Evolutionary conservation across 92 coral and sea anemone species (phyloP), one percentile per base, ranked within the genome.

Genomic region (Isaurus tuberculatus): DNA sequence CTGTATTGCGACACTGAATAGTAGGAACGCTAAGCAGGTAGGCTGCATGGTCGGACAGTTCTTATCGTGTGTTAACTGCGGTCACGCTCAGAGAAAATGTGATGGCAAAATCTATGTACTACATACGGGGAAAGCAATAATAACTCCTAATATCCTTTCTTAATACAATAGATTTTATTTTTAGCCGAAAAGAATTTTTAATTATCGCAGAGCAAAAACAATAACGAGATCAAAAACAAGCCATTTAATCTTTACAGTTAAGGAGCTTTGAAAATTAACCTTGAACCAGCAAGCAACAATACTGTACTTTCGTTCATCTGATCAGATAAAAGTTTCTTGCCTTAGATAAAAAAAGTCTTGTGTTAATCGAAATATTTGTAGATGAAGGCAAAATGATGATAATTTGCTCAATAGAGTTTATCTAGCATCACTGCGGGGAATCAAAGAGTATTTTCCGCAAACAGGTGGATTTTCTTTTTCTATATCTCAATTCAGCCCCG

Each of bases 181-280:
- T 37, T 60, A 73, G 79, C 79, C 36, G 48, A 73, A 73, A 36
- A 22, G 65, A 73, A 73, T 73, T 73, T 51, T 73, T 73, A 73
- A 73, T 73, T 73, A 73, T 11, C 61, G 28, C 28, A 73, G 26
- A 25, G 60, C 63, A 25, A 19, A 73, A 73, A 73, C 79, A 73
- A 44, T 73, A 16, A 44, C 14, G 26, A 30, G 63, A 73, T 30
- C 5, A 20, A 67, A 67, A 67, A 67, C 72, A 67, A 30, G 5
- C 43, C 46, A 33, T 23, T 33, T 30, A 32, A 19, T 64, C 9
- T 27, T 23, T 27, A 57, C 3, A 57, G 20, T 57, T 27, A 26
- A 28, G 69, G 15, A 10, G 10, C 27, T 28, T 63, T 8, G 4
- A 28, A 63, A 63, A 63, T 15, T 33, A 31, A 14, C 32, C 9